A percentile compares a stretch with the other conserved stretches of the same genome.
phyloP scores from a whole-genome alignment of 2,113 vertebrate genomes.

The Phycodurus eques region DNA sequence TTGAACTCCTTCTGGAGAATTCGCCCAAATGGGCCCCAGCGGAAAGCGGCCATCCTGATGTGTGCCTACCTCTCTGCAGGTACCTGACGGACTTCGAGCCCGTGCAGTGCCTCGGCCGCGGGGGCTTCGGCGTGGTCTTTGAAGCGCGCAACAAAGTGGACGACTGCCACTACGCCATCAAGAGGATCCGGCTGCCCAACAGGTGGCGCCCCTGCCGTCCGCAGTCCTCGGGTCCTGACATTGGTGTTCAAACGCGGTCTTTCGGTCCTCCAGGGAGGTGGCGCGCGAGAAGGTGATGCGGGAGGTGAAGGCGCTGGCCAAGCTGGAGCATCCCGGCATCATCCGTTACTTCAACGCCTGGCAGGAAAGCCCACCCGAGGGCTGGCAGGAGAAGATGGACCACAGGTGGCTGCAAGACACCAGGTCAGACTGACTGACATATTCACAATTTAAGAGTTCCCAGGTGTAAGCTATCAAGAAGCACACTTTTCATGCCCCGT shows the following conservation, averaged over 20 bases:
- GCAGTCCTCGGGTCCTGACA: background rate
- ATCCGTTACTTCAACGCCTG: conserved; percentile 98
- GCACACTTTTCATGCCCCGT: too few relatives aligned
- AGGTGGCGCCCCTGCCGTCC: conserved; percentile 71
- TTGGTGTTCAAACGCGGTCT: background rate
- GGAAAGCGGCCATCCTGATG: background rate
- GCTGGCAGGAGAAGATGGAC: conserved; percentile 98
- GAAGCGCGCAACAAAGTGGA: conserved; percentile 98
- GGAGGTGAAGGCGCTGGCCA: conserved; percentile 95
- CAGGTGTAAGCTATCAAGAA: too few relatives aligned
- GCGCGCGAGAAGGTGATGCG: conserved; percentile 98
- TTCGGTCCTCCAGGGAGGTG: conserved; percentile 73
- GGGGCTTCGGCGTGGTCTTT: conserved; percentile 97
- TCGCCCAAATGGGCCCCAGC: too few relatives aligned
- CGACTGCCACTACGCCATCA: conserved; percentile 98
- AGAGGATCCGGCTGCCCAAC: conserved; percentile 95
- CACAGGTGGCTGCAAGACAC: conserved; percentile 91
- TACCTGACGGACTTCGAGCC: conserved; percentile 97
- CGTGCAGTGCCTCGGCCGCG: conserved; percentile 92
- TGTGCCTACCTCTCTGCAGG: conserved; percentile 61
- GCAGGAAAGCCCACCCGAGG: conserved; percentile 93
- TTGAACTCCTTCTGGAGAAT: too few relatives aligned
- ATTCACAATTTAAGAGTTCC: too few relatives aligned
- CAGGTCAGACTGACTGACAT: conserved; percentile 70
- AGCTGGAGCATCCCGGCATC: conserved; percentile 94